Evolutionary conservation across 2,797 vertebrate species (phyloP), one percentile per base, ranked within the genome.

Genomic region (Danio kyathit): DNA sequence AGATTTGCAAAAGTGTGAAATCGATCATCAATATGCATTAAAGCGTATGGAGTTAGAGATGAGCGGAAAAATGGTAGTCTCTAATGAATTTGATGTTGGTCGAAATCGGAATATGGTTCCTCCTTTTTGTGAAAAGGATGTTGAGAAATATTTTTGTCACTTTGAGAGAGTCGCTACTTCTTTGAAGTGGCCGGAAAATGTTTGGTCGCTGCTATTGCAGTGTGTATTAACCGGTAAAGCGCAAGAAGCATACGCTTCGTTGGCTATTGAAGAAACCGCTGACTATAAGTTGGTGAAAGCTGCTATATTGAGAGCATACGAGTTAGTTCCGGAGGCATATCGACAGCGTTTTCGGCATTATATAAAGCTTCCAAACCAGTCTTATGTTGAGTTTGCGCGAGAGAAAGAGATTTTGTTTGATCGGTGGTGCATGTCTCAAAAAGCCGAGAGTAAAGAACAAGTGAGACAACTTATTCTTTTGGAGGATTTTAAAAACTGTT

Each of bases 261-360:
- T n/a, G n/a, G n/a, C n/a, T n/a, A n/a, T n/a, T n/a, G n/a, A n/a
- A n/a, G n/a, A n/a, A n/a, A n/a, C n/a, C n/a, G n/a, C n/a, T 14
- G 6, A 16, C 40, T 82, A 82, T 76, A 9, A 69, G 6, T 5
- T 5, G 16, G 74, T 82, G 14, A 82, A 76, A 64, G 16, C 16
- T 2, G 16, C 67, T 21, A 52, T 82, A 13, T 13, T 80, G 5
- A 48, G 21, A 29, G 70, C 60, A 19, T 57, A 74, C 21, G 17
- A 73, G 70, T 6, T 78, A 0, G 59, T 78, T 46, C 69, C 66
- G 5, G 59, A 82, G 40, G 81, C 74, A 9, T 77, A 77, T 52
- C 1, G 51, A 0, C 74, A 82, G n/a, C n/a, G n/a, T n/a, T 77
- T 78, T 29, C 3, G 51, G 54, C 12, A 14, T n/a, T n/a, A 2